Base-by-base conservation (phyloP, 1,140 invertebrate genomes). In the Geopemphigus sp. region DNA sequence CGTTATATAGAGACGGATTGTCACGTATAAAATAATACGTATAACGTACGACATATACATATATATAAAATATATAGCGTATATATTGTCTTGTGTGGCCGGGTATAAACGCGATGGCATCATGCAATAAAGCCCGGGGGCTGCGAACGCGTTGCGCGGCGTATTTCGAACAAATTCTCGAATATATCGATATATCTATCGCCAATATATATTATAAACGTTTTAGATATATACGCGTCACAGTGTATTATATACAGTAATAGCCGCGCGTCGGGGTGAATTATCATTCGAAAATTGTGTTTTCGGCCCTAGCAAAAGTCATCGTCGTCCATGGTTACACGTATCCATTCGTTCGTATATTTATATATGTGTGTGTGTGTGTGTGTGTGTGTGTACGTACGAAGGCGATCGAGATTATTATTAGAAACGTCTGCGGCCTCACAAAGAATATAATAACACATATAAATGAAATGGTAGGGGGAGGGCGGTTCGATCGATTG, bases 1-100 rank as follows among this genome's bases (percentile, higher is more conserved):
- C 59, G 39, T 17, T n/a, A n/a, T n/a, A n/a, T n/a, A n/a, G n/a
- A 47, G 64, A 68, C 64, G 64, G 64, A 68, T 68, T 68, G 64
- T 68, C 64, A 68, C 39, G 11, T n/a, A 59, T 59, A 29, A 26
- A 26, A 61, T 61, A 59, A 12, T 24, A 57, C 19, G 5, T 17
- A 6, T 45, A n/a, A 39, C 39, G n/a, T 8, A n/a, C 10, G 29
- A 39, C 26, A 10, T 29, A 10, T n/a, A n/a, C n/a, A n/a, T n/a
- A n/a, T n/a, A n/a, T n/a, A n/a, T n/a, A n/a, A n/a, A n/a, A n/a
- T n/a, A n/a, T n/a, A n/a, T n/a, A n/a, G n/a, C n/a, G n/a, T n/a
- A n/a, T n/a, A n/a, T n/a, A n/a, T n/a, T 6, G 63, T 22, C 29
- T 29, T 66, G 63, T 66, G 63, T 39, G 63, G 63, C 63, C 63